A percentile compares a stretch with the other conserved stretches of the same genome.
These are phyloP conservation scores for Adela reaumurella DNA, from an alignment of 2,888 invertebrate genomes.

Conservation along the genomic window DNA sequence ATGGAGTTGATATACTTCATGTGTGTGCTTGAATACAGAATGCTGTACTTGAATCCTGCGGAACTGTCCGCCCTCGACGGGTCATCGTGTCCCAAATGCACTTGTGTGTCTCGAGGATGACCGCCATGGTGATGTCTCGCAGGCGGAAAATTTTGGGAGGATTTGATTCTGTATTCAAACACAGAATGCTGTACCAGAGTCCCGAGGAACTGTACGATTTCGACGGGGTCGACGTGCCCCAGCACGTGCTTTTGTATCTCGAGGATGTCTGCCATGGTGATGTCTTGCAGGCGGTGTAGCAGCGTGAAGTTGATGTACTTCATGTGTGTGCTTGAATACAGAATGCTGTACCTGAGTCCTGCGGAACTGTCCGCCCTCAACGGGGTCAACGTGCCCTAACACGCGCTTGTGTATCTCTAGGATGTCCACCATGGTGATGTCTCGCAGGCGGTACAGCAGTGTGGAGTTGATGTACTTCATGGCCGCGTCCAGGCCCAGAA, in stretches of 20 bases:
- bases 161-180: no score
- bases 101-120: slow-evolving; percentile 89
- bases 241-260: slow-evolving; percentile 80
- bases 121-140: slow-evolving; percentile 74
- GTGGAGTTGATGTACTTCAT: slow-evolving; percentile 89
- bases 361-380: slow-evolving; percentile 85
- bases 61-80: slow-evolving; percentile 84
- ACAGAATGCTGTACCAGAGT: no score
- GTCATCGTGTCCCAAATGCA: slow-evolving; percentile 94
- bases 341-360: slow-evolving; percentile 59
- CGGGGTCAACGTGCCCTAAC: slow-evolving; percentile 90
- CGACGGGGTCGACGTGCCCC: slow-evolving; percentile 81
- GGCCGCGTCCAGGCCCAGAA: slow-evolving; percentile 89
- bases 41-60: slow-evolving; percentile 64
- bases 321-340: no score
- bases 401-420: slow-evolving; percentile 90
- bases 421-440: slow-evolving; percentile 80
- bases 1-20: slow-evolving; percentile 76
- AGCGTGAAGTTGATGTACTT: slow-evolving; percentile 72
- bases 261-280: slow-evolving; percentile 72
- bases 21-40: no score
- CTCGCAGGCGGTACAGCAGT: slow-evolving; percentile 71
- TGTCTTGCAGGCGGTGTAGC: slow-evolving; percentile 63
- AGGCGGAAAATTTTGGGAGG: no score
- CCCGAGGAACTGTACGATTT: slow-evolving; percentile 73